Conservation (phyloP, 2,797 vertebrate species). For the Chelidonichthys spinosus region DNA sequence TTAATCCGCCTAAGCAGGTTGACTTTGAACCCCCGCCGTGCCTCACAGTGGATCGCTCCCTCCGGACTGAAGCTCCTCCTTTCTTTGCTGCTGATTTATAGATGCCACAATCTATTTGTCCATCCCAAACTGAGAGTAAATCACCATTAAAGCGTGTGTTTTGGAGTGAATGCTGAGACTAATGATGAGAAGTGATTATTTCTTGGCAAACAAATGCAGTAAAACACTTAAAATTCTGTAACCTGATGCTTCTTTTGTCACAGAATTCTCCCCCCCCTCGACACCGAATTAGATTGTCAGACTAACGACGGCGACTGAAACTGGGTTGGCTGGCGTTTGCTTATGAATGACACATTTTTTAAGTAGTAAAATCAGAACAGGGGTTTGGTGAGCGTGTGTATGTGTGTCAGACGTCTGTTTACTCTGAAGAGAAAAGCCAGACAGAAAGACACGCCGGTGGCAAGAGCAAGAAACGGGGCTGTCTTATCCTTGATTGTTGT, state of each 20-base stretch:
- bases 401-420: slow-evolving; percentile 63
- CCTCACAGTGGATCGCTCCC: no score
- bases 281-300: slow-evolving; percentile 60
- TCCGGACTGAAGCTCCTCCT: no score
- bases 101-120: no score
- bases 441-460: slow-evolving; percentile 35
- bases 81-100: no score
- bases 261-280: slow-evolving; percentile 37
- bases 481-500: not conserved
- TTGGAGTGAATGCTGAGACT: no score
- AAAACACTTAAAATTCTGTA: not conserved
- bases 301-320: slow-evolving; percentile 63
- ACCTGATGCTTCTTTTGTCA: slow-evolving; percentile 12
- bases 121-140: no score
- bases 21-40: no score
- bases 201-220: not conserved
- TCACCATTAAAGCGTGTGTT: no score
- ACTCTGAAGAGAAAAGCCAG: slow-evolving; percentile 55
- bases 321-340: slow-evolving; percentile 73
- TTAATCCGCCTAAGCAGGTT: no score
- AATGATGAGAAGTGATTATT: no score
- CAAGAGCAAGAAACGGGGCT: slow-evolving; percentile 25
- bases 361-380: slow-evolving; percentile 65
- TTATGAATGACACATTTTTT: slow-evolving; percentile 71
- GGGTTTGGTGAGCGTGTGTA: slow-evolving; percentile 39